These are phyloP conservation scores for Saxidomus purpurata DNA, from an alignment of 1,140 invertebrate species.

Conservation along the genomic window DNA sequence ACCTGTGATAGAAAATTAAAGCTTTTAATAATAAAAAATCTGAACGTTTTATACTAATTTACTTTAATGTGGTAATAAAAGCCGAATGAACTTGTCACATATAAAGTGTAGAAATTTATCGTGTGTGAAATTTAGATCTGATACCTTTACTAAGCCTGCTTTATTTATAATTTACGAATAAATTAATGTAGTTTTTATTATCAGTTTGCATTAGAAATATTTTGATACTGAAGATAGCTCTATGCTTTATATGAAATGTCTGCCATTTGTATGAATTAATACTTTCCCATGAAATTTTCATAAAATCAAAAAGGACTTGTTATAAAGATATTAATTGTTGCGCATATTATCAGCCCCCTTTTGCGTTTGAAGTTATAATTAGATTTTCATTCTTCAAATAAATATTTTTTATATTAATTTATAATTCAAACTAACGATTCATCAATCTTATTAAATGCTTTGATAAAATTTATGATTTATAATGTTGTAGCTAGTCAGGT, in stretches of 20 bases:
- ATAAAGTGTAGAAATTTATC: slow-evolving; percentile 47
- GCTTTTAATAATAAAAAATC: slow-evolving; percentile 19
- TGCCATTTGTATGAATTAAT: slow-evolving; percentile 25
- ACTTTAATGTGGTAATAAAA: slow-evolving; percentile 32
- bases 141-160: slow-evolving; percentile 11
- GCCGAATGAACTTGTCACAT: slow-evolving; percentile 31
- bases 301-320: slow-evolving; percentile 17
- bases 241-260: slow-evolving; percentile 1
- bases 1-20: neutral
- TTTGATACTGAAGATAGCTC: neutral
- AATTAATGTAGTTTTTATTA: slow-evolving; percentile 47
- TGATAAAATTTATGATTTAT: too few relatives aligned
- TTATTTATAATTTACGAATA: slow-evolving; percentile 46
- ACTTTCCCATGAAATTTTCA: slow-evolving; percentile 2
- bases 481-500: too few relatives aligned
- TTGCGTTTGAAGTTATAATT: slow-evolving; percentile 27
- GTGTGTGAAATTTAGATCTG: slow-evolving; percentile 39
- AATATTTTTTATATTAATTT: neutral
- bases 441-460: too few relatives aligned
- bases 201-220: slow-evolving; percentile 17
- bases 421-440: neutral
- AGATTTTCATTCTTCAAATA: slow-evolving; percentile 31
- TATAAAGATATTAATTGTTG: slow-evolving; percentile 1
- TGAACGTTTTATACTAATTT: slow-evolving; percentile 2
- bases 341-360: neutral